Percentiles rank a stretch among this genome's conserved stretches.
These are phyloP conservation scores for Calephelis nemesis DNA, from an alignment of 1,140 invertebrate species.

Conservation along the genomic window DNA sequence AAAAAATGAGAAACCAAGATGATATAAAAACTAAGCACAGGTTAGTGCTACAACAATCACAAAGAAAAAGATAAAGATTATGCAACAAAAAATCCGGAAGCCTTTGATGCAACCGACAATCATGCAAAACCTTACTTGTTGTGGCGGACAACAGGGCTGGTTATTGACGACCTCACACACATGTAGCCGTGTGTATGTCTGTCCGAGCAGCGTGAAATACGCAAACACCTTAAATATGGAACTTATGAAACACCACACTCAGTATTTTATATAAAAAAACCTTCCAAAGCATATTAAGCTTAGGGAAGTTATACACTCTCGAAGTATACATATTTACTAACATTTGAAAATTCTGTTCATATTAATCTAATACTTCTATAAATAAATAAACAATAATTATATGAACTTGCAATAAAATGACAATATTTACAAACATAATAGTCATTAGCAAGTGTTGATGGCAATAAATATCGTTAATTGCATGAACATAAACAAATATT, in stretches of 20 bases:
- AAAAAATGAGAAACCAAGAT: too few species aligned
- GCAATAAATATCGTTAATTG: neutral
- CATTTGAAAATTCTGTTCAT: neutral
- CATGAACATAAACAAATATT: neutral
- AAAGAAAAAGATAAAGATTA: neutral
- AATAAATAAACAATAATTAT: constrained; percentile 9
- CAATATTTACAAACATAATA: constrained; percentile 7
- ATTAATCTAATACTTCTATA: neutral
- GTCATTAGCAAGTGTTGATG: neutral
- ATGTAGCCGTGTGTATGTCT: constrained; percentile 94
- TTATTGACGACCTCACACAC: constrained; percentile 91
- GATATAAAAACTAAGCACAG: too few species aligned
- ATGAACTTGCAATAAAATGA: neutral
- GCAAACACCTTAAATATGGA: constrained; percentile 47
- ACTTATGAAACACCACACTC: constrained; percentile 17
- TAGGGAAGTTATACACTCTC: neutral
- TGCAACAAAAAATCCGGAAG: neutral
- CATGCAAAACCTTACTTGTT: constrained; percentile 83
- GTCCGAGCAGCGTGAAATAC: constrained; percentile 79
- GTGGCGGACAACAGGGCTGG: constrained; percentile 88
- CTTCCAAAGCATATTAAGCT: neutral
- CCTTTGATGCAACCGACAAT: constrained; percentile 23
- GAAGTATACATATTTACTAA: neutral
- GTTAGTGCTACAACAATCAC: neutral
- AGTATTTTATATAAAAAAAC: neutral